Percentiles rank a stretch among this genome's conserved stretches.
Evolutionary conservation across 1,140 invertebrate genomes (phyloP).

Genomic region (Cotesia glomerata): DNA sequence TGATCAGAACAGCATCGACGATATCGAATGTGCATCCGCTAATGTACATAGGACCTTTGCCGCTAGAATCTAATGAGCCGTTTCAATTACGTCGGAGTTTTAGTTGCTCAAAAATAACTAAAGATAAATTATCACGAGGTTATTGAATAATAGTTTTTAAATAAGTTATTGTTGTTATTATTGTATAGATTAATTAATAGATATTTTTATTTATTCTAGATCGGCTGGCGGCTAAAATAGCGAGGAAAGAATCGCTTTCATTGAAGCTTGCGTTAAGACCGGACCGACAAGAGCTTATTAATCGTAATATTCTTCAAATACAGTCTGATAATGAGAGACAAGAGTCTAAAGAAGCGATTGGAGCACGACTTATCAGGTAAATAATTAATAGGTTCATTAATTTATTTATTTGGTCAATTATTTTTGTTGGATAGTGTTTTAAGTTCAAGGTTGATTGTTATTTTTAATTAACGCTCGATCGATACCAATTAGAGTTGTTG

Average conservation of each 20-base stretch:
- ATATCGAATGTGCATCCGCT: conserved; percentile 41
- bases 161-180: neutral
- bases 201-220: conserved; percentile 48
- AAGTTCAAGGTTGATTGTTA: no score
- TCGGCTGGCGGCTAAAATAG: conserved; percentile 87
- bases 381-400: neutral
- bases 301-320: conserved; percentile 93
- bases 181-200: neutral
- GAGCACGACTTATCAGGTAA: conserved; percentile 88
- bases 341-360: conserved; percentile 93
- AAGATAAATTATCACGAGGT: conserved; percentile 26
- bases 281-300: conserved; percentile 92
- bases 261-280: conserved; percentile 91
- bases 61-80: conserved; percentile 15
- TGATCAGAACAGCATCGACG: conserved; percentile 47
- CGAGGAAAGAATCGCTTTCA: conserved; percentile 94
- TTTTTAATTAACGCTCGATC: neutral
- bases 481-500: neutral
- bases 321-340: conserved; percentile 92
- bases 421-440: neutral
- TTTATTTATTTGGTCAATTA: neutral
- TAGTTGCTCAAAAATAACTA: conserved; percentile 39
- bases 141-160: neutral
- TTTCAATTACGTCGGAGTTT: conserved; percentile 32
- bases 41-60: conserved; percentile 24